Base-by-base conservation (phyloP, 2,888 invertebrate species). In the Latrodectus elegans region DNA sequence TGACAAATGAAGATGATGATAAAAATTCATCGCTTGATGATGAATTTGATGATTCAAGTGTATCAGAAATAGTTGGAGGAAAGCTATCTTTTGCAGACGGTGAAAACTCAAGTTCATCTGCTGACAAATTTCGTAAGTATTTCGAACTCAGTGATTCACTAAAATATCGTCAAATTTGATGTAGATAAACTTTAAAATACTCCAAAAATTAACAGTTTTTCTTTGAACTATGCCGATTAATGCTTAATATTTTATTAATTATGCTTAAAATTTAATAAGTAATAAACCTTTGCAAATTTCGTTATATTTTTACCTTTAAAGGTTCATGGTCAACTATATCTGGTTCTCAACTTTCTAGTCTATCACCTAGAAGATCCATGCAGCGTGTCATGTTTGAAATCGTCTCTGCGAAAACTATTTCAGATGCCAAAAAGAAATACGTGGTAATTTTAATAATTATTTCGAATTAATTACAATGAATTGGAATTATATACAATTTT, bases 371-470 rank as follows among this genome's bases (percentile, higher is more conserved):
- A 64, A 88, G 68, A 52, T 76, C 80, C 17, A 79, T 85, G 65
- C 89, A 89, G 70, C 64, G 88, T 12, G 88, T 90, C 11, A 88
- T 88, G n/a, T 90, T 90, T 88, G 90, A 90, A 82, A 90, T 90
- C 49, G 89, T 90, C 53, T 89, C 89, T 17, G 90, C 90, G 52
- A 88, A 89, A 76, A 90, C 90, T 11, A 87, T 89, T 49, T 80
- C 76, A 17, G 79, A 84, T 71, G 60, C 82, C 11, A 89, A 78
- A 65, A 89, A 88, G 75, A 89, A 89, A 88, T 90, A 81, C 88
- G 90, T 90, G 67, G 89, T 89, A 67, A 85, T 60, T 80, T 49
- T 73, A 51, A 72, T 72, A n/a, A 17, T 4, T 73, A 8, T 38
- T 0, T 55, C 15, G 0, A 22, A 0, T 22, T 22, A 22, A 22